phyloP scores from a whole-genome alignment of 1,140 invertebrate genomes.

The Camponotus vicinus region DNA sequence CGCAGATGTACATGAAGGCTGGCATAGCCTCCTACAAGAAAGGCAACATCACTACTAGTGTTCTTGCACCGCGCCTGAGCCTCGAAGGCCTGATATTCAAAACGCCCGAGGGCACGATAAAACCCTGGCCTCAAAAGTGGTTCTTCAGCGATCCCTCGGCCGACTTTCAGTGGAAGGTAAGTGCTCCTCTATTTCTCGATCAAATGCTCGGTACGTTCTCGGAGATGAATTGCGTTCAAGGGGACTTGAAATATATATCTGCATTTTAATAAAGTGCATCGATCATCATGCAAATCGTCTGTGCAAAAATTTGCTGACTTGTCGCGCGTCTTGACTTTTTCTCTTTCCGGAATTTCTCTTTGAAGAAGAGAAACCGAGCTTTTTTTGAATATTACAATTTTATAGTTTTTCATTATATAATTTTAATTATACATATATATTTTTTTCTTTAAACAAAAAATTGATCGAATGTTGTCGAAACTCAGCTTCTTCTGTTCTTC shows the following conservation, averaged over 20 bases:
- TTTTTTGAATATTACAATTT: neutral
- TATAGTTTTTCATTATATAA: neutral
- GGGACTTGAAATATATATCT: neutral
- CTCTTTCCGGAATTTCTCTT: neutral
- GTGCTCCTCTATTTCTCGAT: conserved; percentile 67
- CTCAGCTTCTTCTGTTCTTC: neutral
- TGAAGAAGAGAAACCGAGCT: neutral
- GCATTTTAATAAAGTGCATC: conserved; percentile 40
- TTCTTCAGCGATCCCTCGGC: conserved; percentile 89
- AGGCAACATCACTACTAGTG: conserved; percentile 82
- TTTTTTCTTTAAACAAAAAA: neutral
- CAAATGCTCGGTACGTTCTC: conserved; percentile 14
- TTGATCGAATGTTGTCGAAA: neutral
- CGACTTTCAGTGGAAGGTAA: conserved; percentile 89
- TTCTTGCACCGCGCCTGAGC: conserved; percentile 78
- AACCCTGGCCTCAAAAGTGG: conserved; percentile 85
- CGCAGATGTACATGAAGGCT: conserved; percentile 82
- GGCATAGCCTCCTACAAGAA: conserved; percentile 82
- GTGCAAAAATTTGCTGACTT: conserved; percentile 23
- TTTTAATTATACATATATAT: neutral
- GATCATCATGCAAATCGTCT: conserved; percentile 12
- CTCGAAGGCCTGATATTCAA: conserved; percentile 81
- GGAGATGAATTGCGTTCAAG: conserved; percentile 16
- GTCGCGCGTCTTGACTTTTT: neutral
- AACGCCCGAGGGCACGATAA: conserved; percentile 83